Evolutionary conservation across 2,797 vertebrate genomes (phyloP), one percentile per base, ranked within the genome.

Genomic region (Dendrocincla tyrannina): DNA sequence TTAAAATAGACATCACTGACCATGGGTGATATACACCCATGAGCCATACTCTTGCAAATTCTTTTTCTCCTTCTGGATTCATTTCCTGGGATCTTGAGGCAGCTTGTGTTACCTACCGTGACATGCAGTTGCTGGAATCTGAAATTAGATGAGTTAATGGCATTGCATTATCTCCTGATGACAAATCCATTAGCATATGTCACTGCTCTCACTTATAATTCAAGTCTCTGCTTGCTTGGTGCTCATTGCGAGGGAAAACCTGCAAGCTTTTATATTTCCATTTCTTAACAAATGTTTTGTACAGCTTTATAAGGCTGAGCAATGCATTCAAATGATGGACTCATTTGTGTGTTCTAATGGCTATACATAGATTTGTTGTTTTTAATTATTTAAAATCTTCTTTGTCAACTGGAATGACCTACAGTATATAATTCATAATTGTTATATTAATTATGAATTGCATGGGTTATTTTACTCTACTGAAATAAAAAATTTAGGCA

Each of bases 141-240:
- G 80, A 88, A 87, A 93, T 94, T 59, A 69, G 91, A 68, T 72
- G 60, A 81, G 30, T 89, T 94, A 91, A 95, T 95, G 87, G 50
- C 88, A 41, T 93, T 96, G 78, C 66, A 88, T 84, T 95, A 62
- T 94, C 76, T 96, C 50, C 78, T 89, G 62, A 91, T 83, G 85
- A 78, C 87, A 85, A 97, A 91, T 60, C 76, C 37, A 81, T 95
- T 97, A 97, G 63, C 89, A 62, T 91, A 76, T 91, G 81, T 96
- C 80, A 86, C 59, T 11, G 39, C 69, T 91, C 49, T 67, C 49
- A 41, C 75, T 94, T 95, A 55, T 60, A 89, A 80, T 95, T 96
- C 62, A 91, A 88, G 75, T 82, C 85, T 88, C 68, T 93, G 49
- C 82, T 95, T 97, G 78, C 78, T 84, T 95, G 67, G 49, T 85